Percentiles rank a stretch among this genome's conserved stretches.
Conservation (phyloP, 1,140 invertebrate genomes). For the Drosophila subpulchrella region DNA sequence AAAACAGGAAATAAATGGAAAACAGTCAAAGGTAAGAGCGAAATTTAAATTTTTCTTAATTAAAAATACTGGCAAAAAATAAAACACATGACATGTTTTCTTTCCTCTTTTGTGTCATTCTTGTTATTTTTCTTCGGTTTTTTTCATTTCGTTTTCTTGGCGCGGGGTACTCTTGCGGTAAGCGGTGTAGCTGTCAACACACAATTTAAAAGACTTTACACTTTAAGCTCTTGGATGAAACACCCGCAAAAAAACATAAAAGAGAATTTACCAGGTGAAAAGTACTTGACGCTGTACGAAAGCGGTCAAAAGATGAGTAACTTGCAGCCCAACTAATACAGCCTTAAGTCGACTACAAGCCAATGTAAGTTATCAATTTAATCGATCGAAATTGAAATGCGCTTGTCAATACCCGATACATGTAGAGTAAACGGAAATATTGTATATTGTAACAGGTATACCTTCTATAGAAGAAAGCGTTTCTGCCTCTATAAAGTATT, state of each 20-base stretch:
- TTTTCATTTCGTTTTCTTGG: constrained; percentile 37
- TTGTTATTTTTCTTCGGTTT: constrained; percentile 6
- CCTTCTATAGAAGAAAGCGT: too few species aligned
- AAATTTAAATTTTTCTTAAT: constrained; percentile 82
- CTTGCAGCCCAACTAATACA: background rate
- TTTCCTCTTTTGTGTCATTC: constrained; percentile 6
- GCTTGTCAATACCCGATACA: too few species aligned
- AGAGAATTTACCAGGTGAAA: constrained; percentile 29
- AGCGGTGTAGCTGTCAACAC: constrained; percentile 71
- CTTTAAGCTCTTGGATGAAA: constrained; percentile 16
- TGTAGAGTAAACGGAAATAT: too few species aligned
- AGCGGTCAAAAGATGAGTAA: constrained; percentile 1
- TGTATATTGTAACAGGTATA: too few species aligned
- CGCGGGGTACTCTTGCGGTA: background rate
- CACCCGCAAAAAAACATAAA: constrained; percentile 2
- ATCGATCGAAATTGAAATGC: too few species aligned
- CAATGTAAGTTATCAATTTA: background rate
- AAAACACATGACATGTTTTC: constrained; percentile 68
- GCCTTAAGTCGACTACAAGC: background rate
- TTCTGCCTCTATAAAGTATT: too few species aligned
- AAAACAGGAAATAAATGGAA: constrained; percentile 10
- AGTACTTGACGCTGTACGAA: constrained; percentile 12
- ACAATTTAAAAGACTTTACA: constrained; percentile 64
- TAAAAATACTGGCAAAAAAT: constrained; percentile 59
- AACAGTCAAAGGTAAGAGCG: background rate